A percentile compares a stretch with the other conserved stretches of the same genome.
Conservation (phyloP, 2,113 vertebrate genomes). For the Urocitellus parryii region DNA sequence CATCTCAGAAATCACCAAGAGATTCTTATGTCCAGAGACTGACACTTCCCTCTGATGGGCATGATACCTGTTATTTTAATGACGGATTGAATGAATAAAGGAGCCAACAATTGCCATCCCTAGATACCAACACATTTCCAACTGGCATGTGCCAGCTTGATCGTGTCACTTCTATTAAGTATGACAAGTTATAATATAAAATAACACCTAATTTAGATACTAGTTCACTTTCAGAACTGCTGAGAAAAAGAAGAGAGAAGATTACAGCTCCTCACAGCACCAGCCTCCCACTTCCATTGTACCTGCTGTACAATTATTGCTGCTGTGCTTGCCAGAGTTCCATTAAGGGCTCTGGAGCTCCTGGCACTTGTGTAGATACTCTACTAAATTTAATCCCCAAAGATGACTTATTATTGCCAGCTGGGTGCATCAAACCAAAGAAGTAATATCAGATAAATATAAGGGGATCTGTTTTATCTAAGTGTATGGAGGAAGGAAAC, state of each 20-base stretch:
- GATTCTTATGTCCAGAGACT: neutral
- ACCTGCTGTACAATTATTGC: conserved; percentile 53
- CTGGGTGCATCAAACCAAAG: conserved; percentile 53
- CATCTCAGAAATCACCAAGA: neutral
- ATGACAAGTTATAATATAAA: conserved; percentile 63
- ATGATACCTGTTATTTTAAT: conserved; percentile 17
- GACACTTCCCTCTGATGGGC: neutral
- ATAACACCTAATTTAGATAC: conserved; percentile 58
- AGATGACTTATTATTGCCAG: conserved; percentile 50
- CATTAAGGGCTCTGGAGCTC: conserved; percentile 60
- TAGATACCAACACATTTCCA: conserved; percentile 34
- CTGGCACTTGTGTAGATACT: conserved; percentile 37
- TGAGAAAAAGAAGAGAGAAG: neutral
- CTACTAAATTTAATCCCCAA: conserved; percentile 68
- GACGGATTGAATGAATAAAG: neutral
- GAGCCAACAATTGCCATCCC: neutral
- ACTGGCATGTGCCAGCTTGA: neutral
- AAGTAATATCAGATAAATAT: conserved; percentile 26
- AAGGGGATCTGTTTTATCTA: conserved; percentile 35
- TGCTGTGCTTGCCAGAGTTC: conserved; percentile 52
- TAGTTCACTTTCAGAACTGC: conserved; percentile 29
- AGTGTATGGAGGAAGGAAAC: conserved; percentile 15
- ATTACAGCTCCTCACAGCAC: neutral
- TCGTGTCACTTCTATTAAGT: conserved; percentile 26
- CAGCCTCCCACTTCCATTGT: conserved; percentile 4